These are phyloP conservation scores for Hydrotaea cyrtoneurina DNA, from an alignment of 2,888 invertebrate species.

Conservation along the genomic window DNA sequence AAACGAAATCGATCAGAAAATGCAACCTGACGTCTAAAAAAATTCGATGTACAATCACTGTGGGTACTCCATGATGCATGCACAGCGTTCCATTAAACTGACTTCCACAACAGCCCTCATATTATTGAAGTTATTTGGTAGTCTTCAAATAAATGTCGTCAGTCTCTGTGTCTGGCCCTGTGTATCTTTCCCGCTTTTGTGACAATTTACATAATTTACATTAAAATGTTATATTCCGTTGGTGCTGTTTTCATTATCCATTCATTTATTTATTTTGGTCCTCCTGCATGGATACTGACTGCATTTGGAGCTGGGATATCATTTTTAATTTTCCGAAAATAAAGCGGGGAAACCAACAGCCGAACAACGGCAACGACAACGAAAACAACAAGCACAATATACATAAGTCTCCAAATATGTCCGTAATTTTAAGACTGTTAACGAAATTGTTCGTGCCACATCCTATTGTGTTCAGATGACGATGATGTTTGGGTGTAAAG, in stretches of 20 bases:
- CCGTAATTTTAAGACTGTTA: constrained; percentile 15
- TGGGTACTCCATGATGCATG: too few relatives aligned
- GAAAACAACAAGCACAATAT: constrained; percentile 4
- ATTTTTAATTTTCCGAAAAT: constrained; percentile 48
- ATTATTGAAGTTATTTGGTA: constrained; percentile 22
- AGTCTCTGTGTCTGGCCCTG: constrained; percentile 13
- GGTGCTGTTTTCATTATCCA: constrained; percentile 56
- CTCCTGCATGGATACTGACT: constrained; percentile 14
- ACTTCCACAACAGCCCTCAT: background rate
- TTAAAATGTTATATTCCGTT: constrained; percentile 73
- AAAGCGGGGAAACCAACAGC: background rate
- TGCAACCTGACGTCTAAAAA: too few relatives aligned
- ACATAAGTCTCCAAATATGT: background rate
- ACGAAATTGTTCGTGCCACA: constrained; percentile 23
- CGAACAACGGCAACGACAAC: too few relatives aligned
- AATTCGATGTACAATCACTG: too few relatives aligned
- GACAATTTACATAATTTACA: constrained; percentile 79
- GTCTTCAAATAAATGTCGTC: background rate
- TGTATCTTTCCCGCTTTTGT: constrained; percentile 73
- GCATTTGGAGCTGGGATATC: constrained; percentile 10
- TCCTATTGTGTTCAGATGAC: constrained; percentile 36
- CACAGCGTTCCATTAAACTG: background rate
- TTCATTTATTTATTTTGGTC: constrained; percentile 75
- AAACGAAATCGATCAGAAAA: too few relatives aligned
- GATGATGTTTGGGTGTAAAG: constrained; percentile 50